phyloP scores from a whole-genome alignment of 2,113 vertebrate genomes.

The Microcebus jonahi region DNA sequence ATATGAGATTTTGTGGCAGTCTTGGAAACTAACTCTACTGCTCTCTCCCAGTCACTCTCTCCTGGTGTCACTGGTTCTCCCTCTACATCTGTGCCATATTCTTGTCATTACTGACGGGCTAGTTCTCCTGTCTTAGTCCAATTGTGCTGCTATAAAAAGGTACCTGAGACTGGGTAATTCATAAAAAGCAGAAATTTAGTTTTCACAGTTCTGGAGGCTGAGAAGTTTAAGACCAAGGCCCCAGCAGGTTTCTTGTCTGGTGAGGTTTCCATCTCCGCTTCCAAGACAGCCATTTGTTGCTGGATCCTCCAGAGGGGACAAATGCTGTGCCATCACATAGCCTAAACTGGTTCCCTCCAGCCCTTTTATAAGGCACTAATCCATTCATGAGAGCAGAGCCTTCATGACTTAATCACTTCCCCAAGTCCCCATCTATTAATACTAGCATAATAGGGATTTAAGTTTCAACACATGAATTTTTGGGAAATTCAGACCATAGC shows the following conservation, averaged over 20 bases:
- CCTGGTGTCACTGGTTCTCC: background rate
- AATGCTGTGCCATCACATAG: background rate
- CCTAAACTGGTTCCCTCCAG: background rate
- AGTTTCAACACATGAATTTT: background rate
- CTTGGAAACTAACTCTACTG: background rate
- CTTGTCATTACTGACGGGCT: background rate
- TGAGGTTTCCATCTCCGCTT: background rate
- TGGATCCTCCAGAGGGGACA: background rate
- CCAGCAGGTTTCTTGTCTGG: background rate
- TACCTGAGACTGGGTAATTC: background rate
- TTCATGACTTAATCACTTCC: background rate
- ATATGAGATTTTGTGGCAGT: background rate
- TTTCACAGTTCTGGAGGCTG: background rate
- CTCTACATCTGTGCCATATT: background rate
- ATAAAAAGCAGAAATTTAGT: background rate
- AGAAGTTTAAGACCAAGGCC: background rate
- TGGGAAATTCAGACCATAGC: background rate
- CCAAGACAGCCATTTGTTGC: background rate
- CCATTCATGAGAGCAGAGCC: background rate
- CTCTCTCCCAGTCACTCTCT: background rate
- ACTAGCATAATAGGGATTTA: background rate
- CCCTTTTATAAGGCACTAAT: background rate
- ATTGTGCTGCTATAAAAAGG: background rate
- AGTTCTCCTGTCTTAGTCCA: background rate
- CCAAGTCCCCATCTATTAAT: background rate